Percentiles rank a stretch among this genome's conserved stretches.
Conservation (phyloP, 2,113 vertebrate genomes). For the Scomber japonicus region DNA sequence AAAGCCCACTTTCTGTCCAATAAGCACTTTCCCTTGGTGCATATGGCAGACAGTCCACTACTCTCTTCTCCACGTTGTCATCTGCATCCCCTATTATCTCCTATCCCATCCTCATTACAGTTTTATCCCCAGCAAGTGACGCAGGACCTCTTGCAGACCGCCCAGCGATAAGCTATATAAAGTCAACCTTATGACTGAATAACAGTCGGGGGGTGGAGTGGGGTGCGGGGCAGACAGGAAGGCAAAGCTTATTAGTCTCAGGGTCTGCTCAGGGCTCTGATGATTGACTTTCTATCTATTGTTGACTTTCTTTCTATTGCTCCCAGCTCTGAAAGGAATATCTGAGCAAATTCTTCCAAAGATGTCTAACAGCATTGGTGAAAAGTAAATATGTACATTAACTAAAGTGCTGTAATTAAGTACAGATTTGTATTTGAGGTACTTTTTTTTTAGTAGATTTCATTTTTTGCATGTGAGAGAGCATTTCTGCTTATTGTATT, state of each 20-base stretch:
- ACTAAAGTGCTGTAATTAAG: too few species aligned
- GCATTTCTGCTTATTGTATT: too few species aligned
- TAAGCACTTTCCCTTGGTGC: neutral
- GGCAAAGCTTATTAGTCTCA: constrained; percentile 44
- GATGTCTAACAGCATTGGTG: neutral
- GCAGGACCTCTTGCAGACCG: constrained; percentile 5
- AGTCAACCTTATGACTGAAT: constrained; percentile 21
- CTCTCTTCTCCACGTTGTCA: neutral
- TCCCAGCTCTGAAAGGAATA: neutral
- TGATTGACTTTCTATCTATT: neutral
- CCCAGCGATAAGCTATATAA: neutral
- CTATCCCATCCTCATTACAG: constrained; percentile 33
- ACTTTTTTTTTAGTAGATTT: too few species aligned
- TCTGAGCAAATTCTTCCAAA: too few species aligned
- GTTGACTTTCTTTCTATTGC: neutral
- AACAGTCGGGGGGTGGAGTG: neutral
- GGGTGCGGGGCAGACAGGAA: neutral
- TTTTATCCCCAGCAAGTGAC: constrained; percentile 35
- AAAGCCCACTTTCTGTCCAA: neutral
- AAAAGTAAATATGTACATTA: neutral
- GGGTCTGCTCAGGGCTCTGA: constrained; percentile 2
- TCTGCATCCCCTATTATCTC: constrained; percentile 4
- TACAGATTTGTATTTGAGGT: too few species aligned
- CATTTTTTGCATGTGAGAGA: too few species aligned
- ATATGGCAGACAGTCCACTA: neutral